A percentile compares a stretch with the other conserved stretches of the same genome.
Conservation (phyloP, 2,797 vertebrate species). For the Anomalospiza imberbis region DNA sequence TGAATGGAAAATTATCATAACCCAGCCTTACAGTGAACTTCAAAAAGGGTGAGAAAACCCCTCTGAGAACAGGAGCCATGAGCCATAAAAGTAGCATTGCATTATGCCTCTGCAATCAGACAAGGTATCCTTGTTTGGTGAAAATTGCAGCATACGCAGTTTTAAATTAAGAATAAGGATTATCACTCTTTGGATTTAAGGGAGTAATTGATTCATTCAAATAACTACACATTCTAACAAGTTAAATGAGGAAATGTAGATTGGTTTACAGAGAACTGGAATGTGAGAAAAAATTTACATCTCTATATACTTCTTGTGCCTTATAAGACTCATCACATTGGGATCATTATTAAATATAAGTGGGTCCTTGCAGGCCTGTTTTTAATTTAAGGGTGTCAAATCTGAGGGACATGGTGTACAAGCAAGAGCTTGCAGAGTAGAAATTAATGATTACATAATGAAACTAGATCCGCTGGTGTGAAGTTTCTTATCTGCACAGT, state of each 20-base stretch:
- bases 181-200: constrained; percentile 14
- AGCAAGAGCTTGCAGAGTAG: background rate
- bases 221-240: background rate
- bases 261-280: constrained; percentile 16
- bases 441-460: background rate
- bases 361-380: background rate
- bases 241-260: background rate
- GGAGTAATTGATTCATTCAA: background rate
- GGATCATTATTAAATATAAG: background rate
- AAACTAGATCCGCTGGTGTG: background rate
- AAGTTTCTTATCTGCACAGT: background rate
- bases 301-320: background rate
- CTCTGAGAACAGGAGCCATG: background rate
- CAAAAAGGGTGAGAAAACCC: background rate
- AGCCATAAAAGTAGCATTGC: background rate
- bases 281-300: background rate
- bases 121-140: background rate
- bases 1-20: background rate
- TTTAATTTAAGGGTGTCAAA: constrained; percentile 29
- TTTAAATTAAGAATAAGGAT: constrained; percentile 26
- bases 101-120: background rate
- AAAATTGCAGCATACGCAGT: background rate
- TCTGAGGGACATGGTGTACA: background rate
- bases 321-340: background rate
- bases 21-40: background rate